phyloP scores from a whole-genome alignment of 2,888 invertebrate genomes.

The Dynastes maya region DNA sequence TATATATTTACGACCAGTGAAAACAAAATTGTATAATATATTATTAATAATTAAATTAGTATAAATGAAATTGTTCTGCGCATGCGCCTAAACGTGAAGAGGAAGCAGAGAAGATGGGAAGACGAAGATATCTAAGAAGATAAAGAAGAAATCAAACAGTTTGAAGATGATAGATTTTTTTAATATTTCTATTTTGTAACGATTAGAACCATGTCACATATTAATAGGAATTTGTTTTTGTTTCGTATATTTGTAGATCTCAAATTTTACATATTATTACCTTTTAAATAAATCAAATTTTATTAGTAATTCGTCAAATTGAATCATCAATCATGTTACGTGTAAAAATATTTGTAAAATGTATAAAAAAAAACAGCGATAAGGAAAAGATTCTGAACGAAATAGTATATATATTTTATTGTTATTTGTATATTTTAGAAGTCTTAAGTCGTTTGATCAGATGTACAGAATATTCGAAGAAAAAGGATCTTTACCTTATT shows the following conservation, averaged over 20 bases:
- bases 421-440: conserved; percentile 39
- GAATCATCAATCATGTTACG: neutral
- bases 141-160: neutral
- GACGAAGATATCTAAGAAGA: neutral
- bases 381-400: conserved; percentile 18
- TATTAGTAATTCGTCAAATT: neutral
- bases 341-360: conserved; percentile 3
- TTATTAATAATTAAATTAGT: conserved; percentile 31
- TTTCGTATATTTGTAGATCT: conserved; percentile 50
- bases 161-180: conserved; percentile 19
- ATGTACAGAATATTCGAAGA: conserved; percentile 33
- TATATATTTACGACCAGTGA: conserved; percentile 45
- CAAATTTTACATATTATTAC: conserved; percentile 31
- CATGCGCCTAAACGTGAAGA: conserved; percentile 25
- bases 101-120: conserved; percentile 9
- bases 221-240: neutral
- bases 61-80: conserved; percentile 17
- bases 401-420: conserved; percentile 37
- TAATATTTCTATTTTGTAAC: conserved; percentile 28
- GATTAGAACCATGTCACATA: conserved; percentile 1
- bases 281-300: neutral
- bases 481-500: conserved; percentile 6
- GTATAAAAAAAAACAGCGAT: neutral
- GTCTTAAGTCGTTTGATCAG: conserved; percentile 20
- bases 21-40: conserved; percentile 40